These are phyloP conservation scores for Aethes cnicana DNA, from an alignment of 2,888 invertebrate genomes.

Conservation along the genomic window DNA sequence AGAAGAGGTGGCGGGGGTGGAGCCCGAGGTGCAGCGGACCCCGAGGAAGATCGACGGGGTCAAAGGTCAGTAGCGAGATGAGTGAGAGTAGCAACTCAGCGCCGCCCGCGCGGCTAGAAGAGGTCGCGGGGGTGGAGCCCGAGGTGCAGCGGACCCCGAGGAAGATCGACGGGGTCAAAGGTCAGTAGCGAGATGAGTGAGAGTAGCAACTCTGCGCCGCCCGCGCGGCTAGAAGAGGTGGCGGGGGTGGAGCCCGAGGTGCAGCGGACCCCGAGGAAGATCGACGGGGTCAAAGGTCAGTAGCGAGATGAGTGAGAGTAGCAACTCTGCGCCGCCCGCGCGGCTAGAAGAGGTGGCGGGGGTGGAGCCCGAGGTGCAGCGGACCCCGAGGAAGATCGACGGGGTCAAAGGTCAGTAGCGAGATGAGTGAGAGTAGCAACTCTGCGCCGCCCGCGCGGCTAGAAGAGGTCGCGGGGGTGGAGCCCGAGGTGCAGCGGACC, in stretches of 20 bases:
- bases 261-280: slow-evolving; percentile 75
- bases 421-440: slow-evolving; percentile 72
- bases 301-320: slow-evolving; percentile 71
- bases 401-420: slow-evolving; percentile 77
- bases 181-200: slow-evolving; percentile 75
- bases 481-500: slow-evolving; percentile 78
- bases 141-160: slow-evolving; percentile 77
- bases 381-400: slow-evolving; percentile 75
- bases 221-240: slow-evolving; percentile 64
- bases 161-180: slow-evolving; percentile 77
- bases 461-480: slow-evolving; percentile 76
- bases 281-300: slow-evolving; percentile 77
- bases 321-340: slow-evolving; percentile 67
- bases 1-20: slow-evolving; percentile 76
- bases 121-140: slow-evolving; percentile 78
- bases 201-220: slow-evolving; percentile 69
- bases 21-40: slow-evolving; percentile 78
- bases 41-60: slow-evolving; percentile 78
- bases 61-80: slow-evolving; percentile 73
- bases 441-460: slow-evolving; percentile 62
- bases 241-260: slow-evolving; percentile 81
- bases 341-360: slow-evolving; percentile 72
- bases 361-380: slow-evolving; percentile 79
- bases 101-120: slow-evolving; percentile 61
- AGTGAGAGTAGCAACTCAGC: slow-evolving; percentile 73